Conservation (phyloP, 2,113 vertebrate genomes). For the Corythoichthys intestinalis region DNA sequence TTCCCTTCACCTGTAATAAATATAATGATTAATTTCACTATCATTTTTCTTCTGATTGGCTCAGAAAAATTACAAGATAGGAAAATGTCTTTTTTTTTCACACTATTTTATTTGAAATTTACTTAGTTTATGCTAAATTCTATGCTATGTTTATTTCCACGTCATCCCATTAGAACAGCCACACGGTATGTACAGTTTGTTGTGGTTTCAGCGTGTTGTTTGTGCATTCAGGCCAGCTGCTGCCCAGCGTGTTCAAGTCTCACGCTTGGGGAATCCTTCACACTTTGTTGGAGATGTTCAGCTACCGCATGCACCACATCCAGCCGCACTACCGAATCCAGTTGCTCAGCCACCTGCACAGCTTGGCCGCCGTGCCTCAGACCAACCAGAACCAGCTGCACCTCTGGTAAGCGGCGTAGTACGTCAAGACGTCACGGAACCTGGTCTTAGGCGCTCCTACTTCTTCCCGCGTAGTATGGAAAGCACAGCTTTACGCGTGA, state of each 20-base stretch:
- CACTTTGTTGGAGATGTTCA: constrained; percentile 97
- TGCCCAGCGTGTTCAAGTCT: constrained; percentile 96
- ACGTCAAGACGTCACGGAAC: neutral
- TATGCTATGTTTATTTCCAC: no score
- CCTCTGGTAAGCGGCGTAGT: constrained; percentile 74
- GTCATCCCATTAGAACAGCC: no score
- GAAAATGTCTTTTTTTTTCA: no score
- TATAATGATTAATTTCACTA: no score
- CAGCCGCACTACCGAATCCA: constrained; percentile 97
- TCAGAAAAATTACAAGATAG: no score
- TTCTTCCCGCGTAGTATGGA: constrained; percentile 77
- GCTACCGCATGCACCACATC: constrained; percentile 98
- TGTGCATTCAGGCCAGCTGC: constrained; percentile 81
- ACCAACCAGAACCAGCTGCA: constrained; percentile 99
- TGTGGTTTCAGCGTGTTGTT: neutral
- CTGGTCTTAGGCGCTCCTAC: no score
- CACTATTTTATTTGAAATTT: no score
- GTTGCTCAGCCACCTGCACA: constrained; percentile 94
- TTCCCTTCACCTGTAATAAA: no score
- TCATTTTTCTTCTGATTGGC: no score
- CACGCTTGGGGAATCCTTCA: constrained; percentile 97
- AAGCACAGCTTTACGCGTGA: constrained; percentile 91
- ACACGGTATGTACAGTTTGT: neutral
- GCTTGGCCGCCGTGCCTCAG: constrained; percentile 90
- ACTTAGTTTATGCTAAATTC: no score